Conservation (phyloP, 2,113 vertebrate species). For the Balaenoptera acutorostrata region DNA sequence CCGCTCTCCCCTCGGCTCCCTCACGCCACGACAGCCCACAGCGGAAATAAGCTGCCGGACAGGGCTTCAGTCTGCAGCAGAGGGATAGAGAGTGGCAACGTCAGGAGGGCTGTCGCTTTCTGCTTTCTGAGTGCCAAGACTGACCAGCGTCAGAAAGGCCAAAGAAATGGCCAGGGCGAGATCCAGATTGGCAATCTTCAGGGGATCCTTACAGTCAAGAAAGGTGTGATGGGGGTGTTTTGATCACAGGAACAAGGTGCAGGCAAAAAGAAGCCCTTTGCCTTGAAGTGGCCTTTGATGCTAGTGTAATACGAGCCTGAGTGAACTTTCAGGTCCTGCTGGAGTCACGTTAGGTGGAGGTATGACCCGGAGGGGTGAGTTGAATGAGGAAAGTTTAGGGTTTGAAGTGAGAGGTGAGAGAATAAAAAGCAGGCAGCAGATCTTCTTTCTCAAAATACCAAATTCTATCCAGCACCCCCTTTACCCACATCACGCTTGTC, state of each 20-base stretch:
- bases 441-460: background rate
- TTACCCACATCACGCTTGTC: background rate
- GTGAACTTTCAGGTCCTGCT: background rate
- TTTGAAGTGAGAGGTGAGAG: background rate
- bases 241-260: background rate
- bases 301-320: background rate
- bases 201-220: background rate
- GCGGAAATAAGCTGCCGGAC: slow-evolving; percentile 15
- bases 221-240: background rate
- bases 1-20: slow-evolving; percentile 1
- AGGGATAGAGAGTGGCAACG: background rate
- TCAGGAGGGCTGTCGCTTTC: background rate
- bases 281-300: background rate
- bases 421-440: background rate
- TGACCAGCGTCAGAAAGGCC: background rate
- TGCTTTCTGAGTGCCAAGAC: slow-evolving; percentile 2
- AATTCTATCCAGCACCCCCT: background rate
- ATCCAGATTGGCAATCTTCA: background rate
- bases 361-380: background rate
- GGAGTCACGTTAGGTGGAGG: background rate
- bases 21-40: slow-evolving; percentile 19
- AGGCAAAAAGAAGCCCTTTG: background rate
- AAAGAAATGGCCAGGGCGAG: fast-evolving
- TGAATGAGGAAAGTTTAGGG: background rate
- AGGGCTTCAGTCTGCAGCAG: slow-evolving; percentile 19